Percentiles rank a stretch among this genome's conserved stretches.
These are phyloP conservation scores for Sebastes umbrosus DNA, from an alignment of 2,797 vertebrate genomes.

Conservation along the genomic window DNA sequence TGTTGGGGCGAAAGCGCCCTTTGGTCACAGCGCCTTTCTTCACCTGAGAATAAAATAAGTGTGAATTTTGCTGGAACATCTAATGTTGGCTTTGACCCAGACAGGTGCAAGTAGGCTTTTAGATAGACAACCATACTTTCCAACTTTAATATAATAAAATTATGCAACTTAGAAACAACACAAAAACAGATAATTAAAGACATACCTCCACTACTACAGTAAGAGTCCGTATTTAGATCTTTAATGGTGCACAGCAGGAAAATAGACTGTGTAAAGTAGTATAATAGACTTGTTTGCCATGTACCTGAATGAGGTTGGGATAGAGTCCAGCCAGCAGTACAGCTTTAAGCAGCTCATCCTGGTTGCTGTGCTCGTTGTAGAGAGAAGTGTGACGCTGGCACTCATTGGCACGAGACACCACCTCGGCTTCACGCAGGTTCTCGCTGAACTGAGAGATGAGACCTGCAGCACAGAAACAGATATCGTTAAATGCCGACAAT, in stretches of 20 bases:
- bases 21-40: constrained; percentile 90
- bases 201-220: not conserved
- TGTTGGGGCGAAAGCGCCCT: constrained; percentile 92
- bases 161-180: not conserved
- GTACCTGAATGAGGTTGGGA: constrained; percentile 97
- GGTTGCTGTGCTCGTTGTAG: constrained; percentile 89
- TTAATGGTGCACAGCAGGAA: not conserved
- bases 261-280: not conserved
- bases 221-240: not conserved
- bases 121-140: not conserved
- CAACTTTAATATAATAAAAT: not conserved
- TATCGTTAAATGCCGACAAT: not conserved
- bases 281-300: not conserved
- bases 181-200: not conserved
- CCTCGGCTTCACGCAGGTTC: constrained; percentile 87
- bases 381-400: constrained; percentile 82
- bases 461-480: constrained; percentile 73
- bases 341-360: constrained; percentile 94
- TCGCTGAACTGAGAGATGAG: constrained; percentile 95
- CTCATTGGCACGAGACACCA: constrained; percentile 82
- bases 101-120: not conserved
- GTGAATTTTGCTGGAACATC: not conserved
- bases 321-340: constrained; percentile 94
- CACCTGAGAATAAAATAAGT: constrained; percentile 76
- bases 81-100: not conserved